A percentile compares a stretch with the other conserved stretches of the same genome.
phyloP scores from a whole-genome alignment of 2,113 vertebrate genomes.

The Hemichromis elongatus region DNA sequence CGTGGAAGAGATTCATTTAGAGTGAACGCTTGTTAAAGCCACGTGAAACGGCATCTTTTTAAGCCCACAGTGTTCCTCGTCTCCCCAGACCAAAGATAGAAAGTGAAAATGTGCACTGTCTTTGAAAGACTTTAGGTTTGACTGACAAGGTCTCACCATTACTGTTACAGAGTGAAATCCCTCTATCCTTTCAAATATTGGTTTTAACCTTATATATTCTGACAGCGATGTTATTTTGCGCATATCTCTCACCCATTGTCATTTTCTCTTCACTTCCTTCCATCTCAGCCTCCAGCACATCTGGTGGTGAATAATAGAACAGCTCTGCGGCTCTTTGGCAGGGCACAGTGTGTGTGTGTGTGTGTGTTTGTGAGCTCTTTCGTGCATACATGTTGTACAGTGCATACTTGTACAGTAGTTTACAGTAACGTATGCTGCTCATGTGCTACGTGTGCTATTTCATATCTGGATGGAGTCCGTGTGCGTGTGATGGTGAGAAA shows the following conservation, averaged over 20 bases:
- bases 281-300: background rate
- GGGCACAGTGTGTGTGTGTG: background rate
- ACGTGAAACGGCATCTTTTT: background rate
- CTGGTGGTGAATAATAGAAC: constrained; percentile 21
- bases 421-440: background rate
- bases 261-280: background rate
- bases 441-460: background rate
- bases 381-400: background rate
- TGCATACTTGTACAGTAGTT: background rate
- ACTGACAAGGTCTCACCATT: background rate
- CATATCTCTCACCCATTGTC: background rate
- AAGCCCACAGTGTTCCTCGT: background rate
- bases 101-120: background rate
- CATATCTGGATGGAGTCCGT: background rate
- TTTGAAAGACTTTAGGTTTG: background rate
- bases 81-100: background rate
- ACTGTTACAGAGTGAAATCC: background rate
- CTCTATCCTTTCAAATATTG: background rate
- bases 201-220: background rate
- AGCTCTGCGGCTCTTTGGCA: background rate
- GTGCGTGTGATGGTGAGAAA: background rate
- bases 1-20: background rate
- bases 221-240: background rate
- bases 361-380: background rate
- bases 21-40: background rate